A percentile compares a stretch with the other conserved stretches of the same genome.
These are phyloP conservation scores for Sebastolobus alascanus DNA, from an alignment of 2,797 vertebrate species.

Conservation along the genomic window DNA sequence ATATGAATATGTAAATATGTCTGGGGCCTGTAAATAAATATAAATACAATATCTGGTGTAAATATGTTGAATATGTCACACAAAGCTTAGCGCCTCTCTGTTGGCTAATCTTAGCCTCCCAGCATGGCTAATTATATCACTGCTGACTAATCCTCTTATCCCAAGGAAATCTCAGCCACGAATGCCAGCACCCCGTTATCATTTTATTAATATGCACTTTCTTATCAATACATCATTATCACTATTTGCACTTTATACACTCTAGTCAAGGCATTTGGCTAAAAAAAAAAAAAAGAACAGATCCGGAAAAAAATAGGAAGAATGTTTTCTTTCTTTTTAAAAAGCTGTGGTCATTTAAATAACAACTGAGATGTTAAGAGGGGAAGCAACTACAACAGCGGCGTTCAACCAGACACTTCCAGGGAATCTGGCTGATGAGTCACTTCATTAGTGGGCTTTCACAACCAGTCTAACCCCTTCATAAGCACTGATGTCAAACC, in stretches of 20 bases:
- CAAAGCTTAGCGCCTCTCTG: constrained; percentile 25
- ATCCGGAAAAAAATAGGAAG: constrained; percentile 49
- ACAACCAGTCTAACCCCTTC: constrained; percentile 66
- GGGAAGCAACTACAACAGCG: constrained; percentile 38
- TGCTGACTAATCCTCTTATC: constrained; percentile 70
- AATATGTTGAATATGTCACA: constrained; percentile 4
- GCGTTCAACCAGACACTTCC: constrained; percentile 65
- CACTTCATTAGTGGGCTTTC: constrained; percentile 49
- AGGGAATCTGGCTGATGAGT: constrained; percentile 60
- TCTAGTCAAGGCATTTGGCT: constrained; percentile 85
- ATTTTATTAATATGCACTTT: constrained; percentile 84
- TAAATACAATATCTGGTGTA: background rate
- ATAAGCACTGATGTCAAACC: constrained; percentile 59
- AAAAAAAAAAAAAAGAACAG: constrained; percentile 78
- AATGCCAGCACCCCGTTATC: constrained; percentile 69
- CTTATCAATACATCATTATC: constrained; percentile 80
- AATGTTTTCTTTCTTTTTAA: constrained; percentile 68
- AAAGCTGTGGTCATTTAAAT: constrained; percentile 81
- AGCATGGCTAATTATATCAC: constrained; percentile 61
- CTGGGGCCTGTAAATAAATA: constrained; percentile 11
- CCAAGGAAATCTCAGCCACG: constrained; percentile 50
- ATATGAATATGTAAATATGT: background rate
- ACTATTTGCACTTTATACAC: constrained; percentile 85
- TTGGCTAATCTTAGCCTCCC: constrained; percentile 15
- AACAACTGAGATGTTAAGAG: constrained; percentile 63